Evolutionary conservation across 1,140 invertebrate genomes (phyloP), one percentile per base, ranked within the genome.

Genomic region (Polyergus mexicanus): DNA sequence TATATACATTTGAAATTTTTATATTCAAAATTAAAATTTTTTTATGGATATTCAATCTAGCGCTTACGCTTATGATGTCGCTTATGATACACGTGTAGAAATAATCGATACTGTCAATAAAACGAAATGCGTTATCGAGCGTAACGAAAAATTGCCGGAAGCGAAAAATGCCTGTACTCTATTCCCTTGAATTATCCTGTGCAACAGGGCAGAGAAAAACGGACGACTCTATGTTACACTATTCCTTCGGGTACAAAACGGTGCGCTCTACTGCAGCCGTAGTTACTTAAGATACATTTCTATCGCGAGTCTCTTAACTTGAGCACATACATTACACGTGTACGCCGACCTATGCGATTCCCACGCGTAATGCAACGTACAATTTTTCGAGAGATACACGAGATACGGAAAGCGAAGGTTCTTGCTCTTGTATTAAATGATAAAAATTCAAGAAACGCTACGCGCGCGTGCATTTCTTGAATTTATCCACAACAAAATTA

Each of bases 201-300:
- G 75, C 62, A 88, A 88, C 87, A 80, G 69, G 51, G 22, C 68
- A 56, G 51, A 71, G 54, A 44, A 85, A 71, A 78, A 65, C 69
- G 38, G 25, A 63, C 69, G 83, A 85, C 60, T 88, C 78, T 80
- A 88, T 89, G 77, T 88, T 81, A 84, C 35, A 74, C 51, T 80
- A 78, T 86, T 85, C 58, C 81, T 58, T 47, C 60, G 47, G 74
- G 87, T 80, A 71, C 76, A 63, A 72, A 62, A 56, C 47, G 13
- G 76, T 68, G 28, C 54, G 74, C 72, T 84, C 63, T 60, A 4
- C 60, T 38, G 19, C 72, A 62, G 69, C 69, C 72, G 47, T 22
- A 89, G 72, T 86, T 86, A 75, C 78, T 89, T 89, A 89, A 89
- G 88, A 91, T 83, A 88, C 84, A 83, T 89, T 89, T 78, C 62